Evolutionary conservation across 2,888 invertebrate genomes (phyloP), one percentile per base, ranked within the genome.

Genomic region (Stenodera caucasica): DNA sequence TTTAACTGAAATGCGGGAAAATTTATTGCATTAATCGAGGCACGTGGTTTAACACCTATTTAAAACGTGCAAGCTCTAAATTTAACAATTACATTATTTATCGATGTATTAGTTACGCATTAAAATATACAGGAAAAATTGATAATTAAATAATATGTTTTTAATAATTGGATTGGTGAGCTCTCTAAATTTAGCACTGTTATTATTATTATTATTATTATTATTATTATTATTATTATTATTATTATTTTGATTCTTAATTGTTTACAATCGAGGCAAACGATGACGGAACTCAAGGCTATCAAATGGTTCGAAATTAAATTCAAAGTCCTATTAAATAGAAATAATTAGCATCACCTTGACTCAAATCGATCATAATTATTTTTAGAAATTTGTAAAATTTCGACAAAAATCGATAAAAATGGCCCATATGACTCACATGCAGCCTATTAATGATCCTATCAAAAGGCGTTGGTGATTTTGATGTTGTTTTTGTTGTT

Each of bases 401-500:
- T n/a, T n/a, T n/a, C n/a, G n/a, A n/a, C n/a, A n/a, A n/a, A n/a
- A n/a, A 26, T 26, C 5, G 26, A 26, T 26, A 4, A 26, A 26
- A 26, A 55, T 55, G n/a, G n/a, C n/a, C 21, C 18, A 54, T 37
- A 29, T 58, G 52, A 71, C 79, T 79, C 72, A 79, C 79, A 66
- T 78, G 77, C 57, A 79, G 68, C 71, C 79, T 75, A 64, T 73
- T 77, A 64, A 80, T 75, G 67, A 80, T 78, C 73, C 78, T 70
- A 66, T 78, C 77, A 58, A 80, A 73, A 40, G 74, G 72, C 32
- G 74, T 73, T 49, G 76, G 71, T 55, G 72, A 69, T 60, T 72
- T 71, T 2, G n/a, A n/a, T n/a, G n/a, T n/a, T n/a, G n/a, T n/a
- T n/a, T n/a, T n/a, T n/a, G n/a, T n/a, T n/a, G n/a, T n/a, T n/a